Percentiles rank a stretch among this genome's conserved stretches.
These are phyloP conservation scores for Austrolebias charrua DNA, from an alignment of 2,797 vertebrate genomes.

Conservation along the genomic window DNA sequence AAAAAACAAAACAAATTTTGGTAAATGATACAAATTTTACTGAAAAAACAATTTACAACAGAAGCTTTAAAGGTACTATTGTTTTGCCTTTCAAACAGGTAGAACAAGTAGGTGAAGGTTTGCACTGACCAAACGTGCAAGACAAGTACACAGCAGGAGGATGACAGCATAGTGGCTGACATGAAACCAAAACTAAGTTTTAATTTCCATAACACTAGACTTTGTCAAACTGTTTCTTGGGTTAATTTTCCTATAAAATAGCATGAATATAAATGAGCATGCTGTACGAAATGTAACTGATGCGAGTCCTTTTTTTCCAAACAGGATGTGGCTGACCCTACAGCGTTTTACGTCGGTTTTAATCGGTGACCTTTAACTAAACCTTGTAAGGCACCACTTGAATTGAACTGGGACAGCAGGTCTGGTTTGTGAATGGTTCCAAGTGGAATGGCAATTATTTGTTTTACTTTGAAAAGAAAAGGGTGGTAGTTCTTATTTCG, in stretches of 20 bases:
- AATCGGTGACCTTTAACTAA: constrained; percentile 20
- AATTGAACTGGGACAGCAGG: constrained; percentile 32
- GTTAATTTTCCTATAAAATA: constrained; percentile 8
- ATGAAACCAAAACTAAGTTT: constrained; percentile 6
- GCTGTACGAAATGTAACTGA: constrained; percentile 12
- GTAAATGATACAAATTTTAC: constrained; percentile 57
- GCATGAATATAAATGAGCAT: constrained; percentile 5
- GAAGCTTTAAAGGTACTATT: constrained; percentile 29
- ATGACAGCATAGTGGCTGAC: constrained; percentile 31
- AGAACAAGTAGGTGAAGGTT: constrained; percentile 43
- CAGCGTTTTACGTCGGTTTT: constrained; percentile 16
- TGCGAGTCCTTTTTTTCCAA: constrained; percentile 16
- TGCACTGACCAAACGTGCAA: constrained; percentile 52
- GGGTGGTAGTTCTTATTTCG: constrained; percentile 27
- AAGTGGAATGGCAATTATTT: neutral
- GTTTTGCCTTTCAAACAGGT: constrained; percentile 45
- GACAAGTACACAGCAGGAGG: constrained; percentile 32
- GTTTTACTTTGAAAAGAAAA: constrained; percentile 5
- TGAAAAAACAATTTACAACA: constrained; percentile 43
- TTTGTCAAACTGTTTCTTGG: constrained; percentile 2
- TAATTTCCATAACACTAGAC: neutral
- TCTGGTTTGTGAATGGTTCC: constrained; percentile 7
- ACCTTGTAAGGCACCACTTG: constrained; percentile 68
- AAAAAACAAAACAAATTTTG: constrained; percentile 61
- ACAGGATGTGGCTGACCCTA: constrained; percentile 7